Conservation (phyloP, 2,113 vertebrate species). For the Sisor rabdophorus region DNA sequence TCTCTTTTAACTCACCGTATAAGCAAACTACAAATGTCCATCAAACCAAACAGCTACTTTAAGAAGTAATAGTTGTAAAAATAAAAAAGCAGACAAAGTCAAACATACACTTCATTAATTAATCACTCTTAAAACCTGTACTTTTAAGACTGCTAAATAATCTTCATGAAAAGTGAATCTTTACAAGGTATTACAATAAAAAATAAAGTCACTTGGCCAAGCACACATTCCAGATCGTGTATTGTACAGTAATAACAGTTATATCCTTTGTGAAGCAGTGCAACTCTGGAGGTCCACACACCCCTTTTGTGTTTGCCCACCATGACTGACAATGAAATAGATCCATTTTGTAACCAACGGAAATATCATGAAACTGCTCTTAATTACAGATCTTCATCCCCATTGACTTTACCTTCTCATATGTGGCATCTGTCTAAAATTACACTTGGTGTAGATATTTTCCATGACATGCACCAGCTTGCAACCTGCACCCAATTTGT, state of each 20-base stretch:
- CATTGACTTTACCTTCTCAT: slow-evolving; percentile 61
- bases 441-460: slow-evolving; percentile 59
- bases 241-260: slow-evolving; percentile 43
- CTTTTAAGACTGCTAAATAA: slow-evolving; percentile 1
- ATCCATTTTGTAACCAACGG: slow-evolving; percentile 58
- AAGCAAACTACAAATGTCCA: not conserved
- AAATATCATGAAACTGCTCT: slow-evolving; percentile 62
- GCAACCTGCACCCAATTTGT: slow-evolving; percentile 61
- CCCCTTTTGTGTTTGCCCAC: slow-evolving; percentile 48
- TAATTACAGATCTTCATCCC: slow-evolving; percentile 62
- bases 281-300: slow-evolving; percentile 54
- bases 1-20: not conserved
- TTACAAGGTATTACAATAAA: not conserved
- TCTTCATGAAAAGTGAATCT: not conserved
- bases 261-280: slow-evolving; percentile 39
- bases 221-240: slow-evolving; percentile 33
- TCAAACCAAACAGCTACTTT: not conserved
- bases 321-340: slow-evolving; percentile 55
- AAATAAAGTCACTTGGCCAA: slow-evolving; percentile 15
- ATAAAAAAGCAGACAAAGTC: not conserved
- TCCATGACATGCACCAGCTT: slow-evolving; percentile 62
- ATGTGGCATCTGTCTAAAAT: slow-evolving; percentile 67
- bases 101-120: slow-evolving; percentile 8
- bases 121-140: not conserved
- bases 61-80: not conserved